Conservation (phyloP, 2,888 invertebrate species). For the Siphonodentalium dalli region DNA sequence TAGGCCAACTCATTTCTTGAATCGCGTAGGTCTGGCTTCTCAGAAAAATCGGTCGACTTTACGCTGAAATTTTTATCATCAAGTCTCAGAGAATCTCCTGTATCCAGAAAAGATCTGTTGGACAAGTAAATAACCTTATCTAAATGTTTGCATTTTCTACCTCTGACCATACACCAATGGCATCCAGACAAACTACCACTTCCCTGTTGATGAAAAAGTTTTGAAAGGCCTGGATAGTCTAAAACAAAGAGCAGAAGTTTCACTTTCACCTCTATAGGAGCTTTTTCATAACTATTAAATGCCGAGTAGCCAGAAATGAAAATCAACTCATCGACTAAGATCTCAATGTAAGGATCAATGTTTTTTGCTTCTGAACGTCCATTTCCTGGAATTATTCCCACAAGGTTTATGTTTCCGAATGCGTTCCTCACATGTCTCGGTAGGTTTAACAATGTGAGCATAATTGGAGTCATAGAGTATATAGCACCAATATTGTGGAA, state of each 20-base stretch:
- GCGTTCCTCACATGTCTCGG: conserved; percentile 9
- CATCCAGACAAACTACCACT: conserved; percentile 5
- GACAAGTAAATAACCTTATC: conserved; percentile 2
- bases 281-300: not conserved
- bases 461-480: conserved; percentile 17
- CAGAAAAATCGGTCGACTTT: not conserved
- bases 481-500: conserved; percentile 12
- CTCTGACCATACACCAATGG: conserved; percentile 2
- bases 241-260: conserved; percentile 3
- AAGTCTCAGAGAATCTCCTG: not conserved
- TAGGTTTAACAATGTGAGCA: conserved; percentile 12
- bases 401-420: conserved; percentile 8
- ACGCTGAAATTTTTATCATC: not conserved
- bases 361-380: not conserved
- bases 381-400: conserved; percentile 7
- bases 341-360: not conserved
- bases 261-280: conserved; percentile 7
- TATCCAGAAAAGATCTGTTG: not conserved
- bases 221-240: conserved; percentile 2
- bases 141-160: conserved; percentile 1
- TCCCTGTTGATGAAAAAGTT: conserved; percentile 6
- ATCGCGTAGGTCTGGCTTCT: not conserved
- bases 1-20: not conserved
- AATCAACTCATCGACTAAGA: conserved; percentile 11
- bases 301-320: not conserved